Evolutionary conservation across 2,888 invertebrate species (phyloP), one percentile per base, ranked within the genome.

Genomic region (Leucophora obtusa): DNA sequence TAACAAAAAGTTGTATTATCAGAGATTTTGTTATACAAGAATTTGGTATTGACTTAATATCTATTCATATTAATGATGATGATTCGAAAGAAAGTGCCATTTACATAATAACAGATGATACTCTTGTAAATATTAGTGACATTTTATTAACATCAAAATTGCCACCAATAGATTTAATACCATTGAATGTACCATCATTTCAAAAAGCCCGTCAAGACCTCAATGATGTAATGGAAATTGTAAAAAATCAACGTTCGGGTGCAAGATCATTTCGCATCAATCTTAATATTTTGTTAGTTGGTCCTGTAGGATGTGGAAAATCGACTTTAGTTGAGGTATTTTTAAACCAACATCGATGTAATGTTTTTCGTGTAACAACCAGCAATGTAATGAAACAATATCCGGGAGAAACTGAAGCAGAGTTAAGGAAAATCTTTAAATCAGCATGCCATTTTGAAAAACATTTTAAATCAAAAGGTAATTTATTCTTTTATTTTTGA

Each of bases 291-390:
- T 65, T 90, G 2, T 8, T 90, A 0, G 84, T 86, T 79, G 93
- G 93, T 2, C 91, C 93, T 14, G 88, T 92, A 2, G 93, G 93
- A 7, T 91, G 92, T 84, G 93, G 93, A 17, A 93, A 93, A 87
- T 92, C 92, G 10, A 88, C 91, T 8, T 85, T 93, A 38, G 91
- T 93, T 2, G 87, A 89, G 63, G 90, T 91, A 33, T 90, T 92
- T 38, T 90, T 93, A 7, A 86, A 87, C 2, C 87, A 91, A 43
- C 87, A 89, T 83, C 84, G 85, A n/a, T 91, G 91, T 74, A 91
- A 91, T 74, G 86, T 92, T 14, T 87, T 92, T 58, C 84, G 87
- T 14, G 85, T 93, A 3, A 89, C 89, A 63, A 90, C 91, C 1
- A 86, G 91, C 0, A 90, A 91, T 62, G 84, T 92, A 1, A 83